These are phyloP conservation scores for Bufo gargarizans DNA, from an alignment of 2,113 vertebrate genomes.

Conservation along the genomic window DNA sequence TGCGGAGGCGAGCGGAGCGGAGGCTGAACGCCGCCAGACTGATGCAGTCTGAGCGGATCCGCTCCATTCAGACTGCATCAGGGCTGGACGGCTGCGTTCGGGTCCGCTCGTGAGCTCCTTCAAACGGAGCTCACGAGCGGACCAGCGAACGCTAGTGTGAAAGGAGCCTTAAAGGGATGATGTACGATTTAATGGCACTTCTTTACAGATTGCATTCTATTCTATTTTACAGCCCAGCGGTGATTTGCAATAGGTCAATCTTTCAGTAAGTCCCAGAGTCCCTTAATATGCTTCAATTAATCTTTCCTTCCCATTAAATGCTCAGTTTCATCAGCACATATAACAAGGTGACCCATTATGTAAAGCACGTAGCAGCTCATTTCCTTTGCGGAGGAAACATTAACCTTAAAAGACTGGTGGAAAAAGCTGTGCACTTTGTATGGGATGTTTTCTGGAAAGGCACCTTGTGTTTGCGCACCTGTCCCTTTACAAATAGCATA, in stretches of 20 bases:
- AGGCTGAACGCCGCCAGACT: too few species aligned
- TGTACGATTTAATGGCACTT: not conserved
- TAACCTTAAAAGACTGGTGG: slow-evolving; percentile 49
- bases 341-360: slow-evolving; percentile 36
- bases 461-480: slow-evolving; percentile 49
- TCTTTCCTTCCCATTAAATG: slow-evolving; percentile 46
- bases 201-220: slow-evolving; percentile 2
- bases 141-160: too few species aligned
- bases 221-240: slow-evolving; percentile 11
- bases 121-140: too few species aligned
- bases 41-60: too few species aligned
- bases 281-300: slow-evolving; percentile 43
- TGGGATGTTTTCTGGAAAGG: slow-evolving; percentile 31
- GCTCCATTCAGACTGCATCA: too few species aligned
- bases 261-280: slow-evolving; percentile 13
- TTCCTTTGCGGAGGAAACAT: slow-evolving; percentile 58
- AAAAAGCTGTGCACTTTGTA: slow-evolving; percentile 53
- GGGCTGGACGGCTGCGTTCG: too few species aligned
- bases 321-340: slow-evolving; percentile 44
- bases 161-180: too few species aligned
- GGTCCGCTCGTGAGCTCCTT: too few species aligned
- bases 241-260: not conserved
- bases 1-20: too few species aligned
- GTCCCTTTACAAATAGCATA: slow-evolving; percentile 55
- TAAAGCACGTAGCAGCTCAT: slow-evolving; percentile 57